Evolutionary conservation across 2,888 invertebrate genomes (phyloP), one percentile per base, ranked within the genome.

Genomic region (Hypena proboscidalis): DNA sequence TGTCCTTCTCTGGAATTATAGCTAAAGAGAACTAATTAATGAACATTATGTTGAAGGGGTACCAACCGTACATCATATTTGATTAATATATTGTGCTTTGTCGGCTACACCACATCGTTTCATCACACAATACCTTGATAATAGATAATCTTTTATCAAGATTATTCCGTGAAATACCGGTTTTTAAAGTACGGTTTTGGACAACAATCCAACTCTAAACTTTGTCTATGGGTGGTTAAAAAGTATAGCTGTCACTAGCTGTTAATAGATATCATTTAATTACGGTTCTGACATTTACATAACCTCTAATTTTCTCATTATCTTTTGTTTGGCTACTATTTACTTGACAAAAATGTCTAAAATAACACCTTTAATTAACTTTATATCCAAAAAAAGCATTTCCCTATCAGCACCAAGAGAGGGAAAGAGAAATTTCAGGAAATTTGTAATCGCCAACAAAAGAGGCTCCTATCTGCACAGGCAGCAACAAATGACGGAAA

Each of bases 391-490:
- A 60, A 73, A 91, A 49, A 70, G 71, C 17, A 87, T 91, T 58
- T 84, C 85, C 7, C 5, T 90, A 22, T 74, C 90, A 13, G 68
- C 76, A 5, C 78, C 84, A 0, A 67, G 83, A 2, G 87, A 90
- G 64, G 96, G 96, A 1, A 97, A 97, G 83, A 92, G 94, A 54
- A 97, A 97, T 85, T 97, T 97, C 67, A 91, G 94, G 26, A 97
- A 97, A 84, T 97, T 97, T 74, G 82, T 93, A 1, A 70, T 96
- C 0, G 92, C 93, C 20, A 95, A 95, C 70, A 97, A 97, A 75
- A 91, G 97, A 54, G 97, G 97, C 1, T 92, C 94, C 1, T 88
- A 90, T 52, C 67, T 90, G 2, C 95, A 95, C 58, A 96, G 95
- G 74, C 66, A 93, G 65, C 80, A 82, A 52, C 94, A 94, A 76